A percentile compares a stretch with the other conserved stretches of the same genome.
Evolutionary conservation across 2,113 vertebrate genomes (phyloP).

Genomic region (Spilogale gracilis): DNA sequence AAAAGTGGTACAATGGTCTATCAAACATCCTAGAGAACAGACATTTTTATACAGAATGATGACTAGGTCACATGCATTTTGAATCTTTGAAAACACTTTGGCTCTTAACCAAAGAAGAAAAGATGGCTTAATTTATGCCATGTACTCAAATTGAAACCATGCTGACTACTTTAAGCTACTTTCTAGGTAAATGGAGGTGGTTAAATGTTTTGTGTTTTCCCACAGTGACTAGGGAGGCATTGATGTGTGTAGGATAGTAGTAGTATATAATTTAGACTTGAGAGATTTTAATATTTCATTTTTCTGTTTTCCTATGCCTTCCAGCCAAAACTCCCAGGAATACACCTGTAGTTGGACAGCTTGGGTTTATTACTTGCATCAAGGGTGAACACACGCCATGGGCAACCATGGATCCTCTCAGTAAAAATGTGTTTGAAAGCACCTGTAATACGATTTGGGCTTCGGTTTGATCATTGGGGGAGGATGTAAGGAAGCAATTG

Average conservation of each 20-base stretch:
- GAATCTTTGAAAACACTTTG: background rate
- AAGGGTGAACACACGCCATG: background rate
- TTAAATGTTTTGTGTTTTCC: background rate
- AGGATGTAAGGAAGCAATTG: background rate
- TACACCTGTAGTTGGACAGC: background rate
- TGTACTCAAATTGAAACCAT: constrained; percentile 4
- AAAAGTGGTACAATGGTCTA: background rate
- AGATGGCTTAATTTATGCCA: background rate
- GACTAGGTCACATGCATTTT: constrained; percentile 16
- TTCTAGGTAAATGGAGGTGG: background rate
- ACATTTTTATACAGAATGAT: background rate
- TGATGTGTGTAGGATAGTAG: background rate
- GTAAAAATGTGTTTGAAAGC: constrained; percentile 3
- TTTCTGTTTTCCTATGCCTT: background rate
- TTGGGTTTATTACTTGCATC: background rate
- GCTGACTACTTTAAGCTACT: background rate
- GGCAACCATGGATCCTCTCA: background rate
- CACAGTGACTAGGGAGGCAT: background rate
- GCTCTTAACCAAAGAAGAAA: constrained; percentile 4
- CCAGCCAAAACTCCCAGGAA: background rate
- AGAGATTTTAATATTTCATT: background rate
- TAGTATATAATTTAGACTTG: background rate
- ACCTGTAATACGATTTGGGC: background rate
- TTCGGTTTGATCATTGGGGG: background rate
- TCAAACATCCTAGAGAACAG: background rate